Percentiles rank a stretch among this genome's conserved stretches.
These are phyloP conservation scores for Cardinalis cardinalis DNA, from an alignment of 2,113 vertebrate species.

Conservation along the genomic window DNA sequence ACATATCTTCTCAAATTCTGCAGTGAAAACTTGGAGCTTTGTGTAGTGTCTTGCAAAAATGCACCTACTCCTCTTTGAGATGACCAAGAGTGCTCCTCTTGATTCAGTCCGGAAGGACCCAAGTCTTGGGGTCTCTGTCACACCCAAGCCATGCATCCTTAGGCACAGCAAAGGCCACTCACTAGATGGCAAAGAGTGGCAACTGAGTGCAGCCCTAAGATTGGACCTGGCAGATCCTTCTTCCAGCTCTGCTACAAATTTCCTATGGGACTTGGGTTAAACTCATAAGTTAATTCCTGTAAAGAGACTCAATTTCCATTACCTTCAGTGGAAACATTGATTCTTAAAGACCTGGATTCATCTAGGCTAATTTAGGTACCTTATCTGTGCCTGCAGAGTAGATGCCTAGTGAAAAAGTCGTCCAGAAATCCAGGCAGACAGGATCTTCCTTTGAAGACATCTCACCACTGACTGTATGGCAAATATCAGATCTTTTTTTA, in stretches of 20 bases:
- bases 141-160: background rate
- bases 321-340: background rate
- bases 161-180: background rate
- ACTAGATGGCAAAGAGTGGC: background rate
- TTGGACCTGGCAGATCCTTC: background rate
- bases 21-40: background rate
- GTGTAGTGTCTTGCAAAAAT: background rate
- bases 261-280: background rate
- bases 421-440: conserved; percentile 26
- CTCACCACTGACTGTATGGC: conserved; percentile 24
- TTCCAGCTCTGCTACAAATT: background rate
- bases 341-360: background rate
- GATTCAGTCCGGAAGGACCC: background rate
- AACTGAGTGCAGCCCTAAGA: background rate
- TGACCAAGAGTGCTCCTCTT: background rate
- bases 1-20: background rate
- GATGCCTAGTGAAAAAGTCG: background rate
- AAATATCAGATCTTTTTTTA: conserved; percentile 68
- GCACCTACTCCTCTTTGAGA: background rate
- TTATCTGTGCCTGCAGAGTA: conserved; percentile 16
- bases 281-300: background rate
- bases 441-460: conserved; percentile 48
- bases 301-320: background rate
- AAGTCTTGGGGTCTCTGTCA: background rate
- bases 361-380: background rate